A percentile compares a stretch with the other conserved stretches of the same genome.
These are phyloP conservation scores for Drosophila tanythrix DNA, from an alignment of 2,888 invertebrate species.

Conservation along the genomic window DNA sequence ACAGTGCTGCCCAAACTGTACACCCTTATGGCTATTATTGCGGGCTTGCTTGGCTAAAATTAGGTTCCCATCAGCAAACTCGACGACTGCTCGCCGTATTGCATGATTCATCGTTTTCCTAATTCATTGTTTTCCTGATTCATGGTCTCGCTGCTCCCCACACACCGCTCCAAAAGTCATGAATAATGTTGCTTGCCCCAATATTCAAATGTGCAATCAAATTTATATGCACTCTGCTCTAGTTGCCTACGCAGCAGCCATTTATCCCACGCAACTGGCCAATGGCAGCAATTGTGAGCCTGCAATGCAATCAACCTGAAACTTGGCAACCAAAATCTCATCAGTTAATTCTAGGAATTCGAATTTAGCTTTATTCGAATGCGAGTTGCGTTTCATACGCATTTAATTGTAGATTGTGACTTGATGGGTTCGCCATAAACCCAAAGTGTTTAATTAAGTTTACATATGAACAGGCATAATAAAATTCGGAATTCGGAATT, in stretches of 20 bases:
- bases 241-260: slow-evolving; percentile 22
- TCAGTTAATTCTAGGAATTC: neutral
- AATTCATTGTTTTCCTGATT: neutral
- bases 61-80: slow-evolving; percentile 15
- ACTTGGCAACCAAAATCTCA: neutral
- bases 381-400: neutral
- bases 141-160: neutral
- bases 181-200: slow-evolving; percentile 62
- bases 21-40: slow-evolving; percentile 1
- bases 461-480: neutral
- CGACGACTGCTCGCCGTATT: slow-evolving; percentile 4
- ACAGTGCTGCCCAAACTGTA: slow-evolving; percentile 32
- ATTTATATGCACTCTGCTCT: slow-evolving; percentile 62
- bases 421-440: neutral
- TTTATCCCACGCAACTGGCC: slow-evolving; percentile 22
- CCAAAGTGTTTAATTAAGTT: neutral
- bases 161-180: slow-evolving; percentile 37
- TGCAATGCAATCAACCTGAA: neutral
- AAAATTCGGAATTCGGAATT: neutral
- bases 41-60: neutral
- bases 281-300: slow-evolving; percentile 4
- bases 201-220: slow-evolving; percentile 58
- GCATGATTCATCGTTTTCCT: neutral
- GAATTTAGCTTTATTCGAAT: neutral
- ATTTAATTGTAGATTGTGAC: neutral